Percentiles rank a stretch among this genome's conserved stretches.
Conservation (phyloP, 2,888 invertebrate species). For the Tetranychus piercei region DNA sequence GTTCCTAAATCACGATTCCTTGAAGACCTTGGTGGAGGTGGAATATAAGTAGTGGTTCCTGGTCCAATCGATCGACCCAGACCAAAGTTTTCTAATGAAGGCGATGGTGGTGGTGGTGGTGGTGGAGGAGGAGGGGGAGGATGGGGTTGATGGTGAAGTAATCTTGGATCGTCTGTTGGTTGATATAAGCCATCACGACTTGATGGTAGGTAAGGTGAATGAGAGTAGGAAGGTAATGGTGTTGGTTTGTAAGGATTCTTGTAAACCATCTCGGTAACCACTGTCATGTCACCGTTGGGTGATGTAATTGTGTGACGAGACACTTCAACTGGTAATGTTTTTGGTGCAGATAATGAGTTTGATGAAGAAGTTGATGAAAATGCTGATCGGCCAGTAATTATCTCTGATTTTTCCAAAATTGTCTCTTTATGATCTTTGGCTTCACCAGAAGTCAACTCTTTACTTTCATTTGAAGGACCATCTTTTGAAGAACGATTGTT, state of each 20-base stretch:
- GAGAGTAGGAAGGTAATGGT: background rate
- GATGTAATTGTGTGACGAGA: slow-evolving; percentile 12
- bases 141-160: background rate
- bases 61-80: background rate
- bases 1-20: background rate
- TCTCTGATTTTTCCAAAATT: background rate
- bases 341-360: background rate
- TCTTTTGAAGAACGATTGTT: background rate
- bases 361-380: background rate
- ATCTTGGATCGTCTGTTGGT: slow-evolving; percentile 1
- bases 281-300: slow-evolving; percentile 16
- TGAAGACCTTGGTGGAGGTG: background rate
- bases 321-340: slow-evolving; percentile 12
- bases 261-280: slow-evolving; percentile 19
- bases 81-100: background rate
- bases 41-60: background rate
- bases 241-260: slow-evolving; percentile 17
- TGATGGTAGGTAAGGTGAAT: slow-evolving; percentile 4
- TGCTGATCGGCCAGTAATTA: background rate
- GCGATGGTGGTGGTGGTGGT: slow-evolving; percentile 2
- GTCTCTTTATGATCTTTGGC: background rate
- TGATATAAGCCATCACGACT: background rate
- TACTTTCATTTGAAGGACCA: background rate
- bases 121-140: background rate
- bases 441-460: background rate